Evolutionary conservation across 2,797 vertebrate species (phyloP).

Genomic region (Argya squamiceps): DNA sequence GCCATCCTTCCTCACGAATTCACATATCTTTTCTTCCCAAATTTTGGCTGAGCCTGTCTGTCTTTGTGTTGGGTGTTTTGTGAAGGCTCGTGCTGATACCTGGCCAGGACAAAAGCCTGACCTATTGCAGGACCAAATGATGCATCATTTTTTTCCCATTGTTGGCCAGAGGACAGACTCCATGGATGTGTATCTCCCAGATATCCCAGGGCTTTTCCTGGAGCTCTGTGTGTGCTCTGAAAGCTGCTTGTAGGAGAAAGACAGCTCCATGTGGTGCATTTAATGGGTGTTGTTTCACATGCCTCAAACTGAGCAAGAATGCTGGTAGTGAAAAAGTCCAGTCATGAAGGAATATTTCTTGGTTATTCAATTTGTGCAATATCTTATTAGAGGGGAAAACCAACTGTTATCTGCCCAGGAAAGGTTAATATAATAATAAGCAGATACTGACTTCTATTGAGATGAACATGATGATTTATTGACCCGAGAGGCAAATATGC

Average conservation of each 20-base stretch:
- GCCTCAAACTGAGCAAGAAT: neutral
- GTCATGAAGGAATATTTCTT: conserved; percentile 27
- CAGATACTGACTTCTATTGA: conserved; percentile 76
- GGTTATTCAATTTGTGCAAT: conserved; percentile 34
- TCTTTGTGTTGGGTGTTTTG: neutral
- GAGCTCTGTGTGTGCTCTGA: neutral
- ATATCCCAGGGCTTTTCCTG: neutral
- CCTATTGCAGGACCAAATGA: neutral
- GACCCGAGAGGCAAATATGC: conserved; percentile 78
- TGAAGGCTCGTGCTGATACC: neutral
- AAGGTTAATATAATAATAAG: conserved; percentile 72
- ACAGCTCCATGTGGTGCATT: neutral
- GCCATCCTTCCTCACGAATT: neutral
- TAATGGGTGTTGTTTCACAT: neutral
- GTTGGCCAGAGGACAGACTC: neutral
- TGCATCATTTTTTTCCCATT: neutral
- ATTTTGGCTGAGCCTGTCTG: neutral
- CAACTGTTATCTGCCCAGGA: conserved; percentile 27
- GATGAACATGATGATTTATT: conserved; percentile 80
- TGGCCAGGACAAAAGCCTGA: neutral
- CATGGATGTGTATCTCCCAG: neutral
- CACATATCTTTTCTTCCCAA: neutral
- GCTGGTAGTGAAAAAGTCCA: neutral
- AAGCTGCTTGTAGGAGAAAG: neutral
- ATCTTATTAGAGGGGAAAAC: conserved; percentile 21